Evolutionary conservation across 1,140 invertebrate genomes (phyloP).

Genomic region (Oedothorax gibbosus): DNA sequence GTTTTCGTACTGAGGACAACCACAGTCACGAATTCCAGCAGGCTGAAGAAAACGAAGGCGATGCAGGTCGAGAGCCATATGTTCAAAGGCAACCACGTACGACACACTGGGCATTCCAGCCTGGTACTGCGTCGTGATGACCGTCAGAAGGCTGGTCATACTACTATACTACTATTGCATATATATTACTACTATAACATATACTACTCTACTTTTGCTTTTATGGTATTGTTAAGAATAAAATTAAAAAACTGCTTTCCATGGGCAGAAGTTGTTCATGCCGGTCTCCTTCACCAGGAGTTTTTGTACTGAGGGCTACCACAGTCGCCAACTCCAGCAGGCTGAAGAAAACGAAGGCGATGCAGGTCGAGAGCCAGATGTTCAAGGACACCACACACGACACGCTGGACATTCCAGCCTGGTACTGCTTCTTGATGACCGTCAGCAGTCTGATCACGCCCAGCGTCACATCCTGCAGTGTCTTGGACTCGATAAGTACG

Average conservation of each 20-base stretch:
- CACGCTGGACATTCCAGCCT: constrained; percentile 35
- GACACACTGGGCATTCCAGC: constrained; percentile 41
- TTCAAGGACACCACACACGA: constrained; percentile 77
- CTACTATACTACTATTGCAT: too few species aligned
- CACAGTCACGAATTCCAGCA: constrained; percentile 73
- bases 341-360: constrained; percentile 86
- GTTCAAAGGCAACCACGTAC: constrained; percentile 78
- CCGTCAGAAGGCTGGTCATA: constrained; percentile 49
- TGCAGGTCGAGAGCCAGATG: constrained; percentile 89
- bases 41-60: constrained; percentile 84
- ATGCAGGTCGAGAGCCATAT: constrained; percentile 91
- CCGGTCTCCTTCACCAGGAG: not conserved
- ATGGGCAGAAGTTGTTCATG: too few species aligned
- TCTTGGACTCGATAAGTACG: too few species aligned
- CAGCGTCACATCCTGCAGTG: too few species aligned
- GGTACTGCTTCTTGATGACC: constrained; percentile 57
- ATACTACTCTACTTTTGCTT: too few species aligned
- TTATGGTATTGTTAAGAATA: too few species aligned
- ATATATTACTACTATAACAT: too few species aligned
- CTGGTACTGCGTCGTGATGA: constrained; percentile 57
- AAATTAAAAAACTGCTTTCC: too few species aligned
- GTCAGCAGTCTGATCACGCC: constrained; percentile 53
- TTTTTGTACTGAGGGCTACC: constrained; percentile 20
- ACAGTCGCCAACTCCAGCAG: constrained; percentile 74
- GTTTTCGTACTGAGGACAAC: constrained; percentile 33